A percentile compares a stretch with the other conserved stretches of the same genome.
These are phyloP conservation scores for Cheilosia grossa DNA, from an alignment of 2,888 invertebrate species.

Conservation along the genomic window DNA sequence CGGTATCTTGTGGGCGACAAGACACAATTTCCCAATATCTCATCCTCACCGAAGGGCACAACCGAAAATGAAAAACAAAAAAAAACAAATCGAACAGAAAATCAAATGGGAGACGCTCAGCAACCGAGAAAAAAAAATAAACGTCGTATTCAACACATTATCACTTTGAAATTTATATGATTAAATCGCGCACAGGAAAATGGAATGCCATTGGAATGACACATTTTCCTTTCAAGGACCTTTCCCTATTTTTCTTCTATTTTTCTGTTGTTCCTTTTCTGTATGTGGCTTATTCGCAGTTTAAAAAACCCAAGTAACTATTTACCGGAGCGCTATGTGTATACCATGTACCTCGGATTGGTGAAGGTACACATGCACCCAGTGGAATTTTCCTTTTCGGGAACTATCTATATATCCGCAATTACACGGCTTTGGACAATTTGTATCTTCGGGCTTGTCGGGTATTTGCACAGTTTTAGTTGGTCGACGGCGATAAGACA, in stretches of 20 bases:
- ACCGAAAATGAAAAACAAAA: constrained; percentile 1
- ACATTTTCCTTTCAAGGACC: constrained; percentile 74
- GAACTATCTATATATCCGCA: neutral
- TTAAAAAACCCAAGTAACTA: constrained; percentile 26
- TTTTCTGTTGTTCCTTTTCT: constrained; percentile 10
- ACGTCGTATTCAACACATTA: constrained; percentile 45
- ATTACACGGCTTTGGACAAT: neutral
- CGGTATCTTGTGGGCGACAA: constrained; percentile 64
- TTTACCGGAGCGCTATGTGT: constrained; percentile 39
- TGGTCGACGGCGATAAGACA: constrained; percentile 23
- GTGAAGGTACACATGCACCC: constrained; percentile 52
- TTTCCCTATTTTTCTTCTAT: constrained; percentile 42
- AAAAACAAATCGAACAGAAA: neutral
- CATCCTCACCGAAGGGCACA: constrained; percentile 54
- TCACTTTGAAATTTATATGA: constrained; percentile 68
- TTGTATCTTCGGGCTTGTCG: too few relatives aligned
- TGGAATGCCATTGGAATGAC: constrained; percentile 71
- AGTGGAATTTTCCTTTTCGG: neutral
- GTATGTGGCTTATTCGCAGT: constrained; percentile 9
- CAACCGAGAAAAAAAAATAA: constrained; percentile 6
- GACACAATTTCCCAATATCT: constrained; percentile 59
- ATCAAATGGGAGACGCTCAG: neutral
- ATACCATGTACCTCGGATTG: constrained; percentile 20
- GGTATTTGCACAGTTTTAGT: neutral
- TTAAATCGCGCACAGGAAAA: constrained; percentile 60